Percentiles rank a stretch among this genome's conserved stretches.
Evolutionary conservation across 2,888 invertebrate genomes (phyloP).

Genomic region (Thymelicus lineola): DNA sequence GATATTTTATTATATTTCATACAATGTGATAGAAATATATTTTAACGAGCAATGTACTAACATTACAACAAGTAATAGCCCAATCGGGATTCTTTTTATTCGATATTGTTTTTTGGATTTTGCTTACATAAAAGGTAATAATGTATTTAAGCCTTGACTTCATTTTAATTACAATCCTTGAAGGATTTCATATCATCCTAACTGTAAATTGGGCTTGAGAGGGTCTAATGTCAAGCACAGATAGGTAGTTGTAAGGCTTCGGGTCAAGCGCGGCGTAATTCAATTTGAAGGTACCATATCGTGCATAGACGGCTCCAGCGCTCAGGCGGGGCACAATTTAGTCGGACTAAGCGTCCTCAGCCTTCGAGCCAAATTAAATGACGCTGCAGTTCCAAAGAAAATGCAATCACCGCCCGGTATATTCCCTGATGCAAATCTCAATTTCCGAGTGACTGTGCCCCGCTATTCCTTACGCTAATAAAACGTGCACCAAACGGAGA

Average conservation of each 20-base stretch:
- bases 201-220: background rate
- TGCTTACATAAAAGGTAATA: too few species aligned
- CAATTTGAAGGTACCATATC: conserved; percentile 39
- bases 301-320: conserved; percentile 46
- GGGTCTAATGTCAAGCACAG: conserved; percentile 1
- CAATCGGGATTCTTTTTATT: too few species aligned
- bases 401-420: conserved; percentile 80
- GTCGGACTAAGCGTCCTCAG: conserved; percentile 64
- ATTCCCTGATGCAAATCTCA: conserved; percentile 80
- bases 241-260: conserved; percentile 41
- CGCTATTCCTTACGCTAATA: conserved; percentile 85
- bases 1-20: too few species aligned
- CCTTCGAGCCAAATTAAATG: conserved; percentile 76
- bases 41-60: too few species aligned
- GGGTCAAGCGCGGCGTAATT: conserved; percentile 41
- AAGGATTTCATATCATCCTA: too few species aligned
- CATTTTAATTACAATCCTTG: too few species aligned
- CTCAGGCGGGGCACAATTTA: conserved; percentile 65
- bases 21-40: too few species aligned
- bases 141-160: too few species aligned
- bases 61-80: too few species aligned
- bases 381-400: conserved; percentile 80
- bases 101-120: too few species aligned
- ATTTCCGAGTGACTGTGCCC: conserved; percentile 81
- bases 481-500: conserved; percentile 82